phyloP scores from a whole-genome alignment of 2,888 invertebrate species.

The Iselma pallidipennis region DNA sequence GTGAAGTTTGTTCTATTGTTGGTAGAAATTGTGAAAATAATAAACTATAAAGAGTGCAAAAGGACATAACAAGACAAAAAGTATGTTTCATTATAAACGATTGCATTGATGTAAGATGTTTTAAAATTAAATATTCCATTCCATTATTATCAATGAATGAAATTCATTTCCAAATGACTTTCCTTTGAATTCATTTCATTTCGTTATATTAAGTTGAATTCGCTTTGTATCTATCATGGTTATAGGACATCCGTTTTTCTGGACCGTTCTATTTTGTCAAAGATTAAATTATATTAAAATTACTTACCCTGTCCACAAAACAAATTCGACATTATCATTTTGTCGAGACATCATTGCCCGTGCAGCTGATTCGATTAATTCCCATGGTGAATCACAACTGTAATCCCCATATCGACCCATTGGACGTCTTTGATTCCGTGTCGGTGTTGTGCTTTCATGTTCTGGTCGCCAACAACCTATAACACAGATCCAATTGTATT shows the following conservation, averaged over 20 bases:
- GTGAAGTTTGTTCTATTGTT: too few relatives aligned
- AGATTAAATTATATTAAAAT: slow-evolving; percentile 2
- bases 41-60: too few relatives aligned
- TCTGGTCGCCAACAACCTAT: slow-evolving; percentile 52
- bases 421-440: slow-evolving; percentile 58
- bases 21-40: too few relatives aligned
- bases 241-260: too few relatives aligned
- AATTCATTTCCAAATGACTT: neutral
- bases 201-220: neutral
- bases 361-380: slow-evolving; percentile 85
- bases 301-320: slow-evolving; percentile 91
- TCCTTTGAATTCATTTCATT: neutral
- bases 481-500: slow-evolving; percentile 21
- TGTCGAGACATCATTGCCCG: slow-evolving; percentile 83
- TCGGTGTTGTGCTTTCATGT: slow-evolving; percentile 54
- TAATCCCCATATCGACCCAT: slow-evolving; percentile 78
- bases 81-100: neutral
- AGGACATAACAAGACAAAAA: neutral
- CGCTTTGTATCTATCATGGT: too few relatives aligned
- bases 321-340: slow-evolving; percentile 88
- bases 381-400: slow-evolving; percentile 87
- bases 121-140: neutral
- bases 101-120: neutral
- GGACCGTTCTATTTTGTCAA: slow-evolving; percentile 6
- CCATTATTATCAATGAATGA: neutral